Conservation (phyloP, 2,888 invertebrate genomes). For the Gastracanthus pulcherrimus region DNA sequence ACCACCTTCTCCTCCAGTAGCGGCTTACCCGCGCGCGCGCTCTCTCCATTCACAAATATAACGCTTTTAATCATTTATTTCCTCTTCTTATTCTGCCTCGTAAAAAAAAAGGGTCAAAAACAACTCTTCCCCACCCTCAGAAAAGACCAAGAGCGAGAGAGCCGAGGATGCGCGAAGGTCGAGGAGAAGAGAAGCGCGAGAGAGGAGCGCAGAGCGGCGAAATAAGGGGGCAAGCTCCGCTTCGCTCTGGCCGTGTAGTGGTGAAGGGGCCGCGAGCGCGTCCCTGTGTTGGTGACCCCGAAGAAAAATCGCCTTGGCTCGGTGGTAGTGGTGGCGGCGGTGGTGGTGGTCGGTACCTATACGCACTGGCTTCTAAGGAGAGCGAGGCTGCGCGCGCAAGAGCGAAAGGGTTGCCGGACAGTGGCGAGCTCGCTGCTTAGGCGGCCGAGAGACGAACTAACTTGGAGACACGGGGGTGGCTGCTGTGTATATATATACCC, state of each 20-base stretch:
- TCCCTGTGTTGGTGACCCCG: conserved; percentile 69
- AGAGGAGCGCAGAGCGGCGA: conserved; percentile 62
- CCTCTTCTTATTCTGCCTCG: background rate
- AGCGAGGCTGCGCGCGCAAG: conserved; percentile 47
- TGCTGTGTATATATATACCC: too few relatives aligned
- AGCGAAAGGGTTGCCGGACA: conserved; percentile 74
- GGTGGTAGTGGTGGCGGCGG: conserved; percentile 60
- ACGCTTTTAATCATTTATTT: conserved; percentile 36
- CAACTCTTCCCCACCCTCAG: background rate
- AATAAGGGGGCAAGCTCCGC: conserved; percentile 53
- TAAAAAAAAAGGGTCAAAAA: background rate
- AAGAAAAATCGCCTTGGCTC: conserved; percentile 72
- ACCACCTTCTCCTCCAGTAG: background rate
- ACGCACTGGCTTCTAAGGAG: too few relatives aligned
- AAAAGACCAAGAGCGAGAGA: background rate
- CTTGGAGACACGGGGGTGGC: conserved; percentile 61
- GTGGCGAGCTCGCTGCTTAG: conserved; percentile 77
- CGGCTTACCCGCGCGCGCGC: background rate
- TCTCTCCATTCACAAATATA: conserved; percentile 35
- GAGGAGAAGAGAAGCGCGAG: conserved; percentile 66
- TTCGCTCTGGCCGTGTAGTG: conserved; percentile 59
- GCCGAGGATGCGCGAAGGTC: conserved; percentile 70
- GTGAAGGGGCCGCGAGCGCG: conserved; percentile 65
- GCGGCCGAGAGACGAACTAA: conserved; percentile 73
- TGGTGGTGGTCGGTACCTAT: too few relatives aligned